These are phyloP conservation scores for Sphyrna mokarran DNA, from an alignment of 2,113 vertebrate genomes.

Conservation along the genomic window DNA sequence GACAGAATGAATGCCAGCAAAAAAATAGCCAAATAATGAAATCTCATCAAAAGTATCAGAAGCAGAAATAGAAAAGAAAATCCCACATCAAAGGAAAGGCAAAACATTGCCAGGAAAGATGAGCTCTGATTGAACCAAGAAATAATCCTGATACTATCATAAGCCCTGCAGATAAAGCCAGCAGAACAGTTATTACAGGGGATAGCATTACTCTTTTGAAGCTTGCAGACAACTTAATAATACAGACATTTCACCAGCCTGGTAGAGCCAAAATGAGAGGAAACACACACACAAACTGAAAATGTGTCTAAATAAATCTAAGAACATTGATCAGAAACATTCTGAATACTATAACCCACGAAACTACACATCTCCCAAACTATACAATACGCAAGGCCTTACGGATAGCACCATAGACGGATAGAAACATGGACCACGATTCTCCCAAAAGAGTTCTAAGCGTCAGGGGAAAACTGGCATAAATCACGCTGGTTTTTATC, in stretches of 20 bases:
- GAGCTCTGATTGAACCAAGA: not conserved
- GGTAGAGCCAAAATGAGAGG: not conserved
- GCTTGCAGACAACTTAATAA: not conserved
- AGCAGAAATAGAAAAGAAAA: not conserved
- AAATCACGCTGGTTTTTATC: too few relatives aligned
- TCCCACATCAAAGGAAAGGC: not conserved
- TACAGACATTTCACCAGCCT: not conserved
- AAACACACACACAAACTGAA: not conserved
- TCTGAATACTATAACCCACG: not conserved
- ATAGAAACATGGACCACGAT: too few relatives aligned
- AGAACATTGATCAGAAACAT: not conserved
- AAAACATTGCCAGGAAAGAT: not conserved
- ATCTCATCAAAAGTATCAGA: not conserved
- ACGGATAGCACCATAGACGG: not conserved
- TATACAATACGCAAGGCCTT: not conserved
- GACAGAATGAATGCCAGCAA: not conserved
- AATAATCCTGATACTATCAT: not conserved
- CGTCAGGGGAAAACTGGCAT: too few relatives aligned
- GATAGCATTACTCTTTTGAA: not conserved
- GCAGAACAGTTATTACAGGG: not conserved
- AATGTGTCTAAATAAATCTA: not conserved
- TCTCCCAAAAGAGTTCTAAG: too few relatives aligned
- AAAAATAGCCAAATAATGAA: not conserved
- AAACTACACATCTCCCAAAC: not conserved
- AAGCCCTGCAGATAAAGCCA: not conserved